Evolutionary conservation across 2,888 invertebrate species (phyloP), one percentile per base, ranked within the genome.

Genomic region (Cephalotes varians): DNA sequence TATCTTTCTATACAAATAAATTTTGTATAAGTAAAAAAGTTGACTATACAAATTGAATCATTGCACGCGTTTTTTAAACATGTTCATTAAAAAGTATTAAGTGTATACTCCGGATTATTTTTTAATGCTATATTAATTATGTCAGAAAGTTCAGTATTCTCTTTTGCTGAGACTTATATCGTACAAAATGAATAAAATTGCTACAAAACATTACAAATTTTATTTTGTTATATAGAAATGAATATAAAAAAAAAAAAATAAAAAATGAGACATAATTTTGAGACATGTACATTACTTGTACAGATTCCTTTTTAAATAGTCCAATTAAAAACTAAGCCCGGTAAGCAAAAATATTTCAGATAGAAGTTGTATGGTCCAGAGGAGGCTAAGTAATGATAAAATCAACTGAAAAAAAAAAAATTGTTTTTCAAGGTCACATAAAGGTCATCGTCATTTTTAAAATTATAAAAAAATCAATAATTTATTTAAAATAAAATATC

Each of bases 21-120:
- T 58, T n/a, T 28, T 58, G 31, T 40, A 9, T 15, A 28, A 37
- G 10, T 56, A 72, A 34, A 74, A 76, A 73, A 58, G 12, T 73
- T 21, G n/a, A n/a, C 5, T 74, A 49, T 15, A 49, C 1, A 49
- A 51, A 18, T 37, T 76, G 12, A 4, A 37, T 65, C 15, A 34
- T 71, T 12, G 12, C 21, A 25, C 12, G 71, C 28, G 12, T 21
- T 1, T 31, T 44, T 44, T 21, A 21, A 44, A 25, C 7, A 34
- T 21, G 18, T 51, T 12, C 18, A 47, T 58, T 58, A 25, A 34
- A 74, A 7, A 9, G 7, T 25, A 10, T 25, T 60, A 10, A 25
- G 2, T 73, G 18, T 18, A 47, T 12, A 62, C 2, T 7, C 21
- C 6, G 18, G 7, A 21, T 69, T 31, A 28, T 49, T 49, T 47